These are phyloP conservation scores for Rhagologus leucostigma DNA, from an alignment of 2,113 vertebrate species.

Conservation along the genomic window DNA sequence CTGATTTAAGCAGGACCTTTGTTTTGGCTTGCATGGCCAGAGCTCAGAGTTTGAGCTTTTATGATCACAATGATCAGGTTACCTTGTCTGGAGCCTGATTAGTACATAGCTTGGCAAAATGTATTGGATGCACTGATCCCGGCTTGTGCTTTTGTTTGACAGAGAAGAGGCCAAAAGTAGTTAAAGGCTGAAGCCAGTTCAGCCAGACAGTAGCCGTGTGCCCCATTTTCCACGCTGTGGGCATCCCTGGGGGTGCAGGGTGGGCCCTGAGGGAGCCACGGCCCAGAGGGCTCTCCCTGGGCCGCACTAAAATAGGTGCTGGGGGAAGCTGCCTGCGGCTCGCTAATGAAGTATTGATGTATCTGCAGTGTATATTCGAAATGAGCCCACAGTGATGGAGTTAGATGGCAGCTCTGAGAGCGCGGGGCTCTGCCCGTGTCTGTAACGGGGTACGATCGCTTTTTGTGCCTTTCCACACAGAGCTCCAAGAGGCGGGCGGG, in stretches of 20 bases:
- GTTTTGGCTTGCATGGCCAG: neutral
- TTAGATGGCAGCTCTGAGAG: neutral
- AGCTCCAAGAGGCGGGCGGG: neutral
- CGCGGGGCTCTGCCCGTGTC: neutral
- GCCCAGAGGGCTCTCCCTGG: fast-evolving
- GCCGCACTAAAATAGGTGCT: neutral
- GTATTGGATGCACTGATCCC: no score
- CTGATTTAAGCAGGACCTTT: neutral
- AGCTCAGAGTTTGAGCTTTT: neutral
- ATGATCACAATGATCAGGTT: neutral
- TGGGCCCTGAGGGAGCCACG: fast-evolving
- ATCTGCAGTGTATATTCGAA: neutral
- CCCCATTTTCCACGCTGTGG: fast-evolving
- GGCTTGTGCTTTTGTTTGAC: neutral
- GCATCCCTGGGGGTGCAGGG: fast-evolving
- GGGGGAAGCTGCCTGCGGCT: neutral
- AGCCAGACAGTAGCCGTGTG: neutral
- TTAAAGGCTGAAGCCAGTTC: neutral
- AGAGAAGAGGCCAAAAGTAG: neutral
- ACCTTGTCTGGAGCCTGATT: neutral
- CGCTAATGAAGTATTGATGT: neutral
- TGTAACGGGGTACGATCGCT: fast-evolving
- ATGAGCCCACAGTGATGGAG: fast-evolving
- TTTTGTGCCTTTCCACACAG: neutral
- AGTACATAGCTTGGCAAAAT: neutral